Evolutionary conservation across 2,888 invertebrate species (phyloP).

Genomic region (Agrochola lychnidis): DNA sequence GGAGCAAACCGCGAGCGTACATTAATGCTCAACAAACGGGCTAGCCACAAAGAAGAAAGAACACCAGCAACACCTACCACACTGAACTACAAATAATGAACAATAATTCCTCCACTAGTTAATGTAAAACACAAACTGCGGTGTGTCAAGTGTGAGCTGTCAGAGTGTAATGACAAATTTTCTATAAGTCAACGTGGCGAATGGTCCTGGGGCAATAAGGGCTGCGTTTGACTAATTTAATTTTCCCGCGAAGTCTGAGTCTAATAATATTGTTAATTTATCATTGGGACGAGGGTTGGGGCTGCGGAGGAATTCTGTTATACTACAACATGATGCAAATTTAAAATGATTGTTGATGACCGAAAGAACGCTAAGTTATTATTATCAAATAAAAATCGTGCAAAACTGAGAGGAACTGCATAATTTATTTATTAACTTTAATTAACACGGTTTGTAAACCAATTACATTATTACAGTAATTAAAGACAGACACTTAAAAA

Average conservation of each 20-base stretch:
- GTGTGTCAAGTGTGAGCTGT: slow-evolving; percentile 68
- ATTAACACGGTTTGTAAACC: too few species aligned
- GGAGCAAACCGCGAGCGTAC: slow-evolving; percentile 82
- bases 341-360: slow-evolving; percentile 30
- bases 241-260: slow-evolving; percentile 73
- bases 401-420: too few species aligned
- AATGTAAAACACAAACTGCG: slow-evolving; percentile 74
- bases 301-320: slow-evolving; percentile 38
- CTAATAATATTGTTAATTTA: slow-evolving; percentile 87
- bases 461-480: too few species aligned
- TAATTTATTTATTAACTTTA: background rate
- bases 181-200: slow-evolving; percentile 74
- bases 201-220: slow-evolving; percentile 61
- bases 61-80: slow-evolving; percentile 58
- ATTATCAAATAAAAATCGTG: background rate
- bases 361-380: background rate
- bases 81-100: slow-evolving; percentile 82
- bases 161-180: slow-evolving; percentile 75
- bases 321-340: slow-evolving; percentile 28
- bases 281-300: slow-evolving; percentile 76
- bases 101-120: slow-evolving; percentile 83
- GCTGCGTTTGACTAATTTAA: slow-evolving; percentile 81
- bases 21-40: slow-evolving; percentile 83
- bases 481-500: too few species aligned
- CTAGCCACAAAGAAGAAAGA: slow-evolving; percentile 78